Base-by-base conservation (phyloP, 1,140 invertebrate species). In the Bathynomus jamesi region DNA sequence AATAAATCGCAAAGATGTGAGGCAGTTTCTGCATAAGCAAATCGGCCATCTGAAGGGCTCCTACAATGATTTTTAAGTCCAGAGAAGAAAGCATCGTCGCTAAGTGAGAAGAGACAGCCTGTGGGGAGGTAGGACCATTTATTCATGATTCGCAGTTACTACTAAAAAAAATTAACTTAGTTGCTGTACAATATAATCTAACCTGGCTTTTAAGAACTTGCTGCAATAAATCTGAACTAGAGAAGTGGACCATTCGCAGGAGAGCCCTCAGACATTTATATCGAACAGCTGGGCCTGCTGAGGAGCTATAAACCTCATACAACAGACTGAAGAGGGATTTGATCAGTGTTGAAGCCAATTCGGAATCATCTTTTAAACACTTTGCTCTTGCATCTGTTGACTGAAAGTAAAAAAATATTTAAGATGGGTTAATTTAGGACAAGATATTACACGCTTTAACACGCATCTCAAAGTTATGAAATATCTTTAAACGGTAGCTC, bases 81-180 rank as follows among this genome's bases (percentile, higher is more conserved):
- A 90, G 91, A 0, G 95, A 97, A 0, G 95, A 95, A 86, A 99
- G 88, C 96, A 98, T 98, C 53, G 94, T 94, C 32, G 96, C 95
- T 79, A 98, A 94, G 81, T 98, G 95, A 78, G 94, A 97, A 25
- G 95, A 96, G 24, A 98, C 94, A 71, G 94, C 87, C 86, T 97
- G 94, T 82, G 92, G 93, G 81, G 94, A 94, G 8, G 97, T 83
- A 67, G 96, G 8, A 63, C 17, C 61, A 28, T 2, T 10, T n/a
- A n/a, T 53, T 5, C 21, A 53, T 53, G 40, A 53, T 53, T 53
- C 1, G 2, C 11, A 53, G 21, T 53, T 17, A 53, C 40, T 5
- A 17, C 5, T 53, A 8, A 3, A 3, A 3, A 17, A 53, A 17
- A 21, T 53, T 53, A 2, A 17, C 5, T 17, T 17, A 53, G 40